Evolutionary conservation across 1,140 invertebrate species (phyloP), one percentile per base, ranked within the genome.

Genomic region (Brachionus calyciflorus): DNA sequence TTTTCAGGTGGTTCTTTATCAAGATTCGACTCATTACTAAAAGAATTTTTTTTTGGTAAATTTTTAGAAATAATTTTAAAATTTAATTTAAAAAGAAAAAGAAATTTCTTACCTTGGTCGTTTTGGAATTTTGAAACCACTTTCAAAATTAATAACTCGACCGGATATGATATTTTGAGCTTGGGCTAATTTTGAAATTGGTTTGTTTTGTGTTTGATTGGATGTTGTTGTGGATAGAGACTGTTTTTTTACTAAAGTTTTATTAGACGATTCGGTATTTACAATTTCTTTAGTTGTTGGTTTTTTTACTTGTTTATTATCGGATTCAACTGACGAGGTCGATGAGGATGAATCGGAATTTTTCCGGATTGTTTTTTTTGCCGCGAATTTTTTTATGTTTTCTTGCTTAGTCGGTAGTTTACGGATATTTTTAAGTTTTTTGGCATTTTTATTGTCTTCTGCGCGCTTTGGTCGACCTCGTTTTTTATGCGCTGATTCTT

Each of bases 91-190:
- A 26, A 21, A 26, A 55, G 14, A 21, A 30, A 55, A 30, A 55
- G 28, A 30, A 30, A 3, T 24, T 9, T 4, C 49, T 53, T 53
- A 60, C 55, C 55, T 60, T 41, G 60, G 60, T 17, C 60, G 40
- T 24, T 65, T 65, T 19, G 60, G 60, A 17, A 65, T 65, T 26
- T 65, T 65, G 19, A 65, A 65, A 10, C 60, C 60, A 33, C 60
- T 65, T 17, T 44, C 37, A 12, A 65, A 65, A 12, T 65, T 65
- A 10, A 65, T 65, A 4, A 65, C 37, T 40, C 37, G 33, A 24
- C 60, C 60, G 21, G 60, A 65, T 65, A 65, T 65, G 3, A 65
- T 65, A 41, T 65, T 65, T 41, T 65, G 33, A 17, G 60, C 60
- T 19, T 21, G 33, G 37, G 33, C 41, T 26, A 60, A 60, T 17